Conservation (phyloP, 2,113 vertebrate species). For the Toxotes chatareus region DNA sequence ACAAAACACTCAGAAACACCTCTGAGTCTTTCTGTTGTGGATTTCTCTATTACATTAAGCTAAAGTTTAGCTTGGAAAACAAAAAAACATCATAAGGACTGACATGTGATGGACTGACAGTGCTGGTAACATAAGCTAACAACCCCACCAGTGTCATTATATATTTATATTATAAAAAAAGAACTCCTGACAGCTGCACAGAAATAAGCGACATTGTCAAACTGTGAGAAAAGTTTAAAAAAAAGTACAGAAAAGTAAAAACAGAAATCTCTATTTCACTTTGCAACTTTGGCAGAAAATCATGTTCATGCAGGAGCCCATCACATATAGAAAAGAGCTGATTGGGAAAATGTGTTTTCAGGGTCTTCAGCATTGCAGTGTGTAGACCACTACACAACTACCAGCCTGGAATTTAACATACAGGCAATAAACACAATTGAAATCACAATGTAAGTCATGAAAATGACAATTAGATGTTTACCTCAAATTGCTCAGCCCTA, state of each 20-base stretch:
- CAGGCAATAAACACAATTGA: not conserved
- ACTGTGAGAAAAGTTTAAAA: no score
- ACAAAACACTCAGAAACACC: no score
- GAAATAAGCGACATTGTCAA: no score
- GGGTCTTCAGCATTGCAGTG: not conserved
- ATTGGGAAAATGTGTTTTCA: not conserved
- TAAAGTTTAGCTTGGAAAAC: no score
- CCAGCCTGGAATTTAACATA: not conserved
- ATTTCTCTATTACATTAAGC: no score
- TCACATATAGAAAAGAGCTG: not conserved
- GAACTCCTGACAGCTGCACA: no score
- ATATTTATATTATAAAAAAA: not conserved
- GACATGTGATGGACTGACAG: no score
- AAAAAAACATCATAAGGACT: no score
- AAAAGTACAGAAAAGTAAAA: not conserved
- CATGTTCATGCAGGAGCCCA: not conserved
- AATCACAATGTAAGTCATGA: not conserved
- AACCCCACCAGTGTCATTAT: not conserved
- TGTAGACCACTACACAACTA: not conserved
- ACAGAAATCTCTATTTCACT: not conserved
- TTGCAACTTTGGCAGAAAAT: not conserved
- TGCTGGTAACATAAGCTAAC: no score
- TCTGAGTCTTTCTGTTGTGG: no score
- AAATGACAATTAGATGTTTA: slow-evolving; percentile 7
- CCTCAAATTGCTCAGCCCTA: not conserved